Conservation (phyloP, 2,113 vertebrate genomes). For the Manacus vitellinus region DNA sequence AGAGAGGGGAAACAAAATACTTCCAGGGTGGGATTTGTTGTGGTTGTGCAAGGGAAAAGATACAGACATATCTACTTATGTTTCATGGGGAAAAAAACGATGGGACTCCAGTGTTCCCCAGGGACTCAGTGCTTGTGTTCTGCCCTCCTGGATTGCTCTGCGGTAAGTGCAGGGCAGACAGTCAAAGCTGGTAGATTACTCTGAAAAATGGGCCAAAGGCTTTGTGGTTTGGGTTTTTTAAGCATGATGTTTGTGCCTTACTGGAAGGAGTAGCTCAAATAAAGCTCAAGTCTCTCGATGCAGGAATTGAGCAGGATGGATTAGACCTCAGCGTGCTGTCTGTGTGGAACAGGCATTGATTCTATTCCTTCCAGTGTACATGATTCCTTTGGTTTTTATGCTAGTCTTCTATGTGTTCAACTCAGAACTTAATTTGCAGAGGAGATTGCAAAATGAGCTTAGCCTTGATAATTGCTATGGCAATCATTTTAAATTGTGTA, state of each 20-base stretch:
- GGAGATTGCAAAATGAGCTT: slow-evolving; percentile 14
- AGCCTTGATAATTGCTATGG: slow-evolving; percentile 21
- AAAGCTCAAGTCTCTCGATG: neutral
- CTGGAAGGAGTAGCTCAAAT: neutral
- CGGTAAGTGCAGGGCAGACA: neutral
- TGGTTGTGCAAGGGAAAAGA: neutral
- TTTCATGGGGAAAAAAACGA: neutral
- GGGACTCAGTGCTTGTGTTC: neutral
- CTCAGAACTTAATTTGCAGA: slow-evolving; percentile 19
- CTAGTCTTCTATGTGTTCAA: neutral
- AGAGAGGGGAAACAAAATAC: neutral
- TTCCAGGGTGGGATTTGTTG: neutral
- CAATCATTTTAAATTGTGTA: slow-evolving; percentile 26
- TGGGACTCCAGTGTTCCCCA: neutral
- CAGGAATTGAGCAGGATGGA: neutral
- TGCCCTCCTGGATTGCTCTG: neutral
- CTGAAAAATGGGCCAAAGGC: neutral
- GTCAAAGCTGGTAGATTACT: neutral
- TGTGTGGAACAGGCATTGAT: accelerated
- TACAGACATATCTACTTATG: neutral
- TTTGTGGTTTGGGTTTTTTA: neutral
- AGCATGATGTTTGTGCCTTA: neutral
- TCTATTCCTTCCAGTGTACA: neutral
- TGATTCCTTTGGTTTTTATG: neutral
- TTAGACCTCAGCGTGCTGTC: neutral